phyloP scores from a whole-genome alignment of 2,888 invertebrate genomes.

The Heliconius ismenius region DNA sequence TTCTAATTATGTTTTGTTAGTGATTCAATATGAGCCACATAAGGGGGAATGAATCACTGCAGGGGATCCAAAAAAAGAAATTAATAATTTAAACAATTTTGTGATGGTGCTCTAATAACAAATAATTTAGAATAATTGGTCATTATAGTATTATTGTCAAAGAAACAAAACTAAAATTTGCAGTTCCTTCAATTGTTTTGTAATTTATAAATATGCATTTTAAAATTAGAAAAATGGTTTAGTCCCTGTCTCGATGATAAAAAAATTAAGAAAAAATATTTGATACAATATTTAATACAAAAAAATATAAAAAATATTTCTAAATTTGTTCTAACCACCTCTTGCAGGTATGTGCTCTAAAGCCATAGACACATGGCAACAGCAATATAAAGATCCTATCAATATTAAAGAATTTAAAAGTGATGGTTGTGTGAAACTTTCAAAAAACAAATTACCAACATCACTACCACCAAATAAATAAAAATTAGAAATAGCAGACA shows the following conservation, averaged over 20 bases:
- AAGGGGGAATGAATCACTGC: background rate
- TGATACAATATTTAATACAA: background rate
- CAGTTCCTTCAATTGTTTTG: background rate
- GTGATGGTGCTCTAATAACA: background rate
- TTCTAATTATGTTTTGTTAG: no score
- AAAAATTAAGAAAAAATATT: background rate
- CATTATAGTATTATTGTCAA: background rate
- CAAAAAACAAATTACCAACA: conserved; percentile 87
- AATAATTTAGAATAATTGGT: background rate
- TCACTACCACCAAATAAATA: conserved; percentile 91
- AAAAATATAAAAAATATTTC: background rate
- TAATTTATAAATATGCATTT: background rate
- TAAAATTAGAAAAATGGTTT: background rate
- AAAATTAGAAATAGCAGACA: conserved; percentile 93
- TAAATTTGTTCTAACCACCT: conserved; percentile 46
- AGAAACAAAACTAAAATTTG: background rate
- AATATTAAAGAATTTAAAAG: conserved; percentile 60
- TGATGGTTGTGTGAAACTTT: conserved; percentile 76
- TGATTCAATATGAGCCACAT: no score
- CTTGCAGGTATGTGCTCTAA: conserved; percentile 67
- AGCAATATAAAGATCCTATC: conserved; percentile 65
- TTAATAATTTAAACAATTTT: background rate
- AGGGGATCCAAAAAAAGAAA: background rate
- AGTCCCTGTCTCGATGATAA: background rate
- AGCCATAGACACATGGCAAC: conserved; percentile 75